phyloP scores from a whole-genome alignment of 2,113 vertebrate species.

The Tichodroma muraria region DNA sequence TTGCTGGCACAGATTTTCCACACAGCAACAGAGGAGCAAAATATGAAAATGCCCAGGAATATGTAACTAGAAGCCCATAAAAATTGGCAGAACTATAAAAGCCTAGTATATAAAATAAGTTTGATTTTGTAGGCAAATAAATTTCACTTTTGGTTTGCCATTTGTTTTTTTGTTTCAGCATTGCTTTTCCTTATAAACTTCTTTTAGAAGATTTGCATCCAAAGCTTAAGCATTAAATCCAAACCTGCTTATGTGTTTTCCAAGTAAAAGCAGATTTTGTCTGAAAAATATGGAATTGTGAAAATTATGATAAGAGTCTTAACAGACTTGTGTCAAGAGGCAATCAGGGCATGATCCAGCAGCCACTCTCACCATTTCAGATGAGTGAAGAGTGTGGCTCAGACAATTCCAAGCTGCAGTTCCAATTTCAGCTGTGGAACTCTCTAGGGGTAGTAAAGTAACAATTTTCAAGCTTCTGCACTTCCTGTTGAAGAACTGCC shows the following conservation, averaged over 20 bases:
- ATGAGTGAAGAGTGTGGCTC: not conserved
- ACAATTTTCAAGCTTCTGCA: not conserved
- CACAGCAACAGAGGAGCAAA: not conserved
- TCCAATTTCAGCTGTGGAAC: not conserved
- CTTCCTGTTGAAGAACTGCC: not conserved
- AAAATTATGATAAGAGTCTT: not conserved
- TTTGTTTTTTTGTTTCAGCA: not conserved
- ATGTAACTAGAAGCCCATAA: not conserved
- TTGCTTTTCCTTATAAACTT: not conserved
- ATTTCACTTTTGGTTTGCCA: not conserved
- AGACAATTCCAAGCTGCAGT: not conserved
- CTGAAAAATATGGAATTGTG: not conserved
- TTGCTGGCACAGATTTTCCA: not conserved
- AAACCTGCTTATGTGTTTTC: not conserved
- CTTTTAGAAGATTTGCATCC: not conserved
- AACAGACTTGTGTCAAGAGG: not conserved
- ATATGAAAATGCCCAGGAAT: not conserved
- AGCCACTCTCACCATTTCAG: not conserved
- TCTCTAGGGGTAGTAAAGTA: not conserved
- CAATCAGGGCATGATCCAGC: not conserved
- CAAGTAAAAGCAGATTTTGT: not conserved
- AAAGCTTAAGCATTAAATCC: not conserved
- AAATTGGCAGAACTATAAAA: not conserved
- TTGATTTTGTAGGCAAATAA: not conserved
- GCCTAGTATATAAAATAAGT: not conserved